A percentile compares a stretch with the other conserved stretches of the same genome.
These are phyloP conservation scores for Agriopis leucophaearia DNA, from an alignment of 2,888 invertebrate genomes.

Conservation along the genomic window DNA sequence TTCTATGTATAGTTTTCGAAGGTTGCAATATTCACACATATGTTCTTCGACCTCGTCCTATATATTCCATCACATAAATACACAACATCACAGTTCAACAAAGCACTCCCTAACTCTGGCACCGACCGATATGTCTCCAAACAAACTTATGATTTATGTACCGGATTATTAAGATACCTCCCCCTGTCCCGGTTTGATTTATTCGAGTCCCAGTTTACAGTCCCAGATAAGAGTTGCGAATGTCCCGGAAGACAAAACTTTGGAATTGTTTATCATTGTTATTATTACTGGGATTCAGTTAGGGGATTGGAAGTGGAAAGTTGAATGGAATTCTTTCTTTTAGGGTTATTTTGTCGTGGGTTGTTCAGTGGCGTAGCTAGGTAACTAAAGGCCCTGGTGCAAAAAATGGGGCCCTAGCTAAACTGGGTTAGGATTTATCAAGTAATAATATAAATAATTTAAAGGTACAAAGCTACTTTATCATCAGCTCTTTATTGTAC, in stretches of 20 bases:
- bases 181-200: conserved; percentile 38
- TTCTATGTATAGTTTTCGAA: no score
- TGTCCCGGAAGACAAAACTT: conserved; percentile 40
- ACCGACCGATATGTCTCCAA: conserved; percentile 35
- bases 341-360: conserved; percentile 6
- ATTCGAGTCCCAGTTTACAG: conserved; percentile 44
- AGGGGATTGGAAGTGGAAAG: conserved; percentile 34
- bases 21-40: conserved; percentile 2
- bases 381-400: no score
- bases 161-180: conserved; percentile 49
- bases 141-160: conserved; percentile 48
- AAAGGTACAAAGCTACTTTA: no score
- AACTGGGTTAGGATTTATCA: no score
- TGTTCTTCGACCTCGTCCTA: background rate
- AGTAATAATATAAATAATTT: no score
- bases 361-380: conserved; percentile 5
- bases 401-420: no score
- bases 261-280: conserved; percentile 41
- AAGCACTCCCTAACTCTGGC: conserved; percentile 31
- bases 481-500: no score
- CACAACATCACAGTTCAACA: conserved; percentile 28
- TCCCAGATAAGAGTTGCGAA: conserved; percentile 45
- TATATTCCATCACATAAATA: conserved; percentile 13
- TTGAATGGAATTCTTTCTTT: conserved; percentile 21
- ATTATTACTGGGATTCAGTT: conserved; percentile 39